Base-by-base conservation (phyloP, 2,888 invertebrate genomes). In the Hyposoter dolosus region DNA sequence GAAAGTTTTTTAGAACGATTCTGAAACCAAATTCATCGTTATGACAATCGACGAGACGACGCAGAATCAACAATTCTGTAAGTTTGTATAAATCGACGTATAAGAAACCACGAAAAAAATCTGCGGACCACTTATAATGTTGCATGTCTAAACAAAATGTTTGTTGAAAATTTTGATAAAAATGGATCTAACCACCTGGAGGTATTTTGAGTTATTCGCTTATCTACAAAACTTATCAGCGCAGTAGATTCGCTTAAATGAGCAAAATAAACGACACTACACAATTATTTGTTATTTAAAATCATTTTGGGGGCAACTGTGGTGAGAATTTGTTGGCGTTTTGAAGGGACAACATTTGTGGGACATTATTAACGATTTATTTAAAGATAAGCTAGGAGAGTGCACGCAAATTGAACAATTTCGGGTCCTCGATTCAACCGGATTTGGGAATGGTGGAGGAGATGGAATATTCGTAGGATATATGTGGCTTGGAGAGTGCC, bases 361-460 rank as follows among this genome's bases (percentile, higher is more conserved):
- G 19, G 45, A 23, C 19, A 28, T 78, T 63, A 76, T 71, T 71
- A 68, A 69, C 60, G 76, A 23, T 60, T 40, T 66, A 72, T 66
- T 71, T 32, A 7, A 45, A 66, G 23, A 77, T 50, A 32, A 66
- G 4, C 50, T 15, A 45, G 6, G 28, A n/a, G 32, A 15, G 3
- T 15, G 40, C 15, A 60, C 74, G 66, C 60, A 74, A 79, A 85
- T 80, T 75, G 56, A 60, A 77, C 68, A 83, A 82, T 84, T 72
- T 83, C 56, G 43, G 15, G 35, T 65, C 50, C 74, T 76, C 65
- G 32, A 63, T 74, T 56, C 45, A 75, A 84, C 82, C 89, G 87
- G 88, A 88, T 89, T 90, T 86, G 84, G 85, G 75, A 74, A 68
- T 53, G 77, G 19, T 40, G 23, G 19, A 35, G 60, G 65, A 81